Evolutionary conservation across 2,888 invertebrate genomes (phyloP).

Genomic region (Trypoxylon attenuatum): DNA sequence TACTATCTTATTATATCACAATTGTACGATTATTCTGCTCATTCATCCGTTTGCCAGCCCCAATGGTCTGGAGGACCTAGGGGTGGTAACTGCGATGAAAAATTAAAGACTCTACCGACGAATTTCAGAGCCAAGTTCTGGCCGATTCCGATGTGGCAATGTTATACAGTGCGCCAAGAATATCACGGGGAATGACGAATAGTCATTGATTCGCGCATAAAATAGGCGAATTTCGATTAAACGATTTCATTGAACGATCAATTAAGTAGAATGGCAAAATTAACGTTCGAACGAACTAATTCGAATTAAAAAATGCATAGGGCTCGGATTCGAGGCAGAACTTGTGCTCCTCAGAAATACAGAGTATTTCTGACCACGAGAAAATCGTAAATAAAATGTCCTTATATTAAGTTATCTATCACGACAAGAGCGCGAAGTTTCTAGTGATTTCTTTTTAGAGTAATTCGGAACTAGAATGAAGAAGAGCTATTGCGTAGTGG

Average conservation of each 20-base stretch:
- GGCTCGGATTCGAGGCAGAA: conserved; percentile 26
- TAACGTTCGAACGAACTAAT: no score
- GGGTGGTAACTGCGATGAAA: conserved; percentile 45
- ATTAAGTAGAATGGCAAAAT: background rate
- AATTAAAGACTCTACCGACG: conserved; percentile 35
- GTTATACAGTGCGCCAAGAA: no score
- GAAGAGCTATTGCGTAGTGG: background rate
- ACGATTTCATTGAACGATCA: conserved; percentile 1
- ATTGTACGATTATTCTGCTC: conserved; percentile 55
- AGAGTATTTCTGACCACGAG: conserved; percentile 28
- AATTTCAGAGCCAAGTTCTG: conserved; percentile 41
- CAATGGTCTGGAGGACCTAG: conserved; percentile 42
- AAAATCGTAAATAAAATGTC: conserved; percentile 19
- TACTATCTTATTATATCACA: conserved; percentile 54
- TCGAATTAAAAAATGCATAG: no score
- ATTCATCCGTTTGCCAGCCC: conserved; percentile 44
- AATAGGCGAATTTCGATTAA: conserved; percentile 1
- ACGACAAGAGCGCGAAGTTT: conserved; percentile 31
- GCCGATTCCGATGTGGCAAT: conserved; percentile 16
- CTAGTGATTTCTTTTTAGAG: conserved; percentile 28
- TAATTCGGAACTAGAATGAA: conserved; percentile 7
- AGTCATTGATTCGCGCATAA: background rate
- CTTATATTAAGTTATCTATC: conserved; percentile 22
- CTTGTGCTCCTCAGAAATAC: conserved; percentile 37
- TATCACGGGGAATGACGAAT: no score